These are phyloP conservation scores for Patella depressa DNA, from an alignment of 2,888 invertebrate species.

Conservation along the genomic window DNA sequence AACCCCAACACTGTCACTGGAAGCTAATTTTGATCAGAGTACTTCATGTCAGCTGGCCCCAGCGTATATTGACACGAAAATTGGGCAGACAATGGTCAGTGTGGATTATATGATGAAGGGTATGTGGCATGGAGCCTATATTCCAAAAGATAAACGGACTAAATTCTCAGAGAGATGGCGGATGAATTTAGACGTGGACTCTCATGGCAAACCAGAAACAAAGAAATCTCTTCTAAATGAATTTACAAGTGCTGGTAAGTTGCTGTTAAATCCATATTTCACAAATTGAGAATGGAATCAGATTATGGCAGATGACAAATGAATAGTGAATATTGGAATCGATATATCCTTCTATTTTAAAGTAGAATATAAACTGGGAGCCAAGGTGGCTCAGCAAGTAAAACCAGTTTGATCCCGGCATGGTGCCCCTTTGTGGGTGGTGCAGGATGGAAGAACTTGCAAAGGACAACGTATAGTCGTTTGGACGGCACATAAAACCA, in stretches of 20 bases:
- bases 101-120: slow-evolving; percentile 71
- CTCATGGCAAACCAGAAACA: slow-evolving; percentile 65
- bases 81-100: slow-evolving; percentile 68
- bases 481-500: no score
- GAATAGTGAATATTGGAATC: not conserved
- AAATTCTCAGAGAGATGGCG: slow-evolving; percentile 71
- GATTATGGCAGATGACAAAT: no score
- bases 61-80: slow-evolving; percentile 66
- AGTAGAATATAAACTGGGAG: not conserved
- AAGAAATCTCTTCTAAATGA: slow-evolving; percentile 68
- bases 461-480: no score
- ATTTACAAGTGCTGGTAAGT: slow-evolving; percentile 66
- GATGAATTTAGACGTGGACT: slow-evolving; percentile 65
- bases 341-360: not conserved
- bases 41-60: slow-evolving; percentile 69
- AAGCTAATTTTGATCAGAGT: slow-evolving; percentile 70
- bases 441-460: no score
- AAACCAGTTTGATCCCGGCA: no score
- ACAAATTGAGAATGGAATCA: no score
- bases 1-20: slow-evolving; percentile 67
- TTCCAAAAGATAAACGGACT: slow-evolving; percentile 69
- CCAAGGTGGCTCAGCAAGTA: not conserved
- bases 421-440: no score
- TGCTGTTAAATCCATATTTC: no score
- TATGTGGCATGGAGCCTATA: slow-evolving; percentile 70